Evolutionary conservation across 2,888 invertebrate genomes (phyloP).

Genomic region (Arge pagana): DNA sequence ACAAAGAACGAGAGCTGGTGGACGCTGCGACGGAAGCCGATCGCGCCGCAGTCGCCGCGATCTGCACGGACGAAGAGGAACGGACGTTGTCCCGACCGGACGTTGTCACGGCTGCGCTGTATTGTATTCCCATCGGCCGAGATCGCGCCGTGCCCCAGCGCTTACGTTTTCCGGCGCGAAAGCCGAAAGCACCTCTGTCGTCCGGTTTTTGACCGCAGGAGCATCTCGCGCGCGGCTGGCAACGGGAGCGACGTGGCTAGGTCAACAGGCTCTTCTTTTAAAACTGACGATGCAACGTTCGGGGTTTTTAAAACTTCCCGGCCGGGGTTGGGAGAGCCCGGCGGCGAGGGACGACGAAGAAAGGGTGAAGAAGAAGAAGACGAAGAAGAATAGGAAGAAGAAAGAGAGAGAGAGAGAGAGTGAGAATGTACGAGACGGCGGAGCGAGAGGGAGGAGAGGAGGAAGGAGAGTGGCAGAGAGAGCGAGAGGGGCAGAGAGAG

Average conservation of each 20-base stretch:
- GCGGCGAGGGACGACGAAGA: not conserved
- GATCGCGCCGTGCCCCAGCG: no score
- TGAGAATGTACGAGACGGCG: slow-evolving; percentile 25
- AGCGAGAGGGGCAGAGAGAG: slow-evolving; percentile 23
- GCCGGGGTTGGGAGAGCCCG: slow-evolving; percentile 11
- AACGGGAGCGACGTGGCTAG: slow-evolving; percentile 7
- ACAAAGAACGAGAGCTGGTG: slow-evolving; percentile 20
- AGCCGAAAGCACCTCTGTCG: no score
- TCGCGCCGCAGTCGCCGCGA: no score
- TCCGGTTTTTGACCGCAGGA: not conserved
- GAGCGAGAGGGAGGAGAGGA: slow-evolving; percentile 25
- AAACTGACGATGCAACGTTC: slow-evolving; percentile 19
- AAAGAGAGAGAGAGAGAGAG: slow-evolving; percentile 24
- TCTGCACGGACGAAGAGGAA: no score
- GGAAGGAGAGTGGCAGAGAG: slow-evolving; percentile 6
- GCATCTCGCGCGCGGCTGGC: slow-evolving; percentile 5
- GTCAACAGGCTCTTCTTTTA: slow-evolving; percentile 20
- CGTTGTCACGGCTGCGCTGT: no score
- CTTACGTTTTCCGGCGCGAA: no score
- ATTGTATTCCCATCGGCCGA: no score
- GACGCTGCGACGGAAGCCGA: no score
- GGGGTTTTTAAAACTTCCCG: slow-evolving; percentile 15
- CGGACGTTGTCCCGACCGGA: no score
- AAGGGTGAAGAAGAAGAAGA: slow-evolving; percentile 18
- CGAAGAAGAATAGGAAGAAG: slow-evolving; percentile 18